These are phyloP conservation scores for Horisme vitalbata DNA, from an alignment of 2,888 invertebrate genomes.

Conservation along the genomic window DNA sequence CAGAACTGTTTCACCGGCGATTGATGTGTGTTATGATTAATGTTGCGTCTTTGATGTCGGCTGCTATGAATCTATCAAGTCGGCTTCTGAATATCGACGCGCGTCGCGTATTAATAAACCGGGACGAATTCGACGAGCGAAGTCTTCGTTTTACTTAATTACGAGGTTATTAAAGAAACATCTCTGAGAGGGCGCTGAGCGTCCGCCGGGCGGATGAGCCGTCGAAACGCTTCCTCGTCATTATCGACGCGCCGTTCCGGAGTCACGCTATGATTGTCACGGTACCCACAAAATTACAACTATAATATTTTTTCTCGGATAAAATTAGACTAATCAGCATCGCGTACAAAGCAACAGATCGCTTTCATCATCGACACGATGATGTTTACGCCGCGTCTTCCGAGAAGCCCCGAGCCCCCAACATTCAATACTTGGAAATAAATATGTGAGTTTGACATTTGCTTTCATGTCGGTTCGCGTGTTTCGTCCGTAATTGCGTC, in stretches of 20 bases:
- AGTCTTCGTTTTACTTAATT: conserved; percentile 76
- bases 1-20: conserved; percentile 76
- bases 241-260: conserved; percentile 48
- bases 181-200: conserved; percentile 26
- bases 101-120: conserved; percentile 74
- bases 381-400: conserved; percentile 79
- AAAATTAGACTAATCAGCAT: conserved; percentile 81
- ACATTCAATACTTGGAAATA: conserved; percentile 83
- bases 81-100: conserved; percentile 80
- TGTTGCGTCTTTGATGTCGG: conserved; percentile 77
- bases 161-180: conserved; percentile 73
- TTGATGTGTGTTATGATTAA: conserved; percentile 83
- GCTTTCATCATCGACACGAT: conserved; percentile 82
- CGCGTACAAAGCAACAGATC: conserved; percentile 79
- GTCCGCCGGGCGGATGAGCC: conserved; percentile 12
- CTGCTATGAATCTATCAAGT: conserved; percentile 82
- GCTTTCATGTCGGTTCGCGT: conserved; percentile 81
- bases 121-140: conserved; percentile 62
- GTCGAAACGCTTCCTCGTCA: conserved; percentile 46
- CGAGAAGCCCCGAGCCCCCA: conserved; percentile 66
- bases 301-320: conserved; percentile 58
- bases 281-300: conserved; percentile 66
- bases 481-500: conserved; percentile 75
- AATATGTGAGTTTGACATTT: conserved; percentile 83
- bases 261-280: conserved; percentile 69